Conservation (phyloP, 2,113 vertebrate species). For the Acrocephalus arundinaceus region DNA sequence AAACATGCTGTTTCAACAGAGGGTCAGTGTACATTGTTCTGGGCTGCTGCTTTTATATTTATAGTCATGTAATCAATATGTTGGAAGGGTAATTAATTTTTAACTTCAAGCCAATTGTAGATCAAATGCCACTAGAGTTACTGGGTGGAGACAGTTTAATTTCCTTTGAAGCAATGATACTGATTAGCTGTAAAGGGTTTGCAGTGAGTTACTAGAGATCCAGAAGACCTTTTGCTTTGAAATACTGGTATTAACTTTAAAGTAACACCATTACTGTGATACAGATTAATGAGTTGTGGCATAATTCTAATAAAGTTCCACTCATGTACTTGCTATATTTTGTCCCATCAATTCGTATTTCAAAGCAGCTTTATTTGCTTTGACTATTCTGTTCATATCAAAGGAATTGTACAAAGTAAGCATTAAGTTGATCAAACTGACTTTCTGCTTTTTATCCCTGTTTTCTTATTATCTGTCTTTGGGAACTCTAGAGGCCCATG, state of each 20-base stretch:
- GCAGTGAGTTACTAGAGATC: slow-evolving; percentile 6
- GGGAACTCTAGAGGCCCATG: neutral
- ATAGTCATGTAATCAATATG: slow-evolving; percentile 82
- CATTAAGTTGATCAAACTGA: slow-evolving; percentile 14
- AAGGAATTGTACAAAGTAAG: slow-evolving; percentile 24
- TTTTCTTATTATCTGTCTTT: neutral
- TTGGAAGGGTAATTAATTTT: slow-evolving; percentile 83
- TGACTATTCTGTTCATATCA: neutral
- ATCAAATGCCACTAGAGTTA: slow-evolving; percentile 75
- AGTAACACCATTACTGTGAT: slow-evolving; percentile 24
- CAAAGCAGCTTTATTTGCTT: slow-evolving; percentile 41
- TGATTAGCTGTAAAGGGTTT: slow-evolving; percentile 62
- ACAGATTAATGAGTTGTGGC: neutral
- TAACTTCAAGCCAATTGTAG: slow-evolving; percentile 77
- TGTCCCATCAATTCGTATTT: slow-evolving; percentile 33
- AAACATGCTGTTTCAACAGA: slow-evolving; percentile 78
- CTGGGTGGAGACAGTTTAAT: slow-evolving; percentile 73
- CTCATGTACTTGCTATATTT: neutral
- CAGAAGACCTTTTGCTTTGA: slow-evolving; percentile 64
- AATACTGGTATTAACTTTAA: slow-evolving; percentile 41
- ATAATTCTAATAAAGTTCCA: slow-evolving; percentile 39
- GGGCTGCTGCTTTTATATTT: slow-evolving; percentile 79
- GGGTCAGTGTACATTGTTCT: slow-evolving; percentile 73
- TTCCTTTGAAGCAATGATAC: slow-evolving; percentile 74
- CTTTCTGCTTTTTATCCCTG: slow-evolving; percentile 25